A percentile compares a stretch with the other conserved stretches of the same genome.
Evolutionary conservation across 2,888 invertebrate species (phyloP).

Genomic region (Ptycholaimellus sp.): DNA sequence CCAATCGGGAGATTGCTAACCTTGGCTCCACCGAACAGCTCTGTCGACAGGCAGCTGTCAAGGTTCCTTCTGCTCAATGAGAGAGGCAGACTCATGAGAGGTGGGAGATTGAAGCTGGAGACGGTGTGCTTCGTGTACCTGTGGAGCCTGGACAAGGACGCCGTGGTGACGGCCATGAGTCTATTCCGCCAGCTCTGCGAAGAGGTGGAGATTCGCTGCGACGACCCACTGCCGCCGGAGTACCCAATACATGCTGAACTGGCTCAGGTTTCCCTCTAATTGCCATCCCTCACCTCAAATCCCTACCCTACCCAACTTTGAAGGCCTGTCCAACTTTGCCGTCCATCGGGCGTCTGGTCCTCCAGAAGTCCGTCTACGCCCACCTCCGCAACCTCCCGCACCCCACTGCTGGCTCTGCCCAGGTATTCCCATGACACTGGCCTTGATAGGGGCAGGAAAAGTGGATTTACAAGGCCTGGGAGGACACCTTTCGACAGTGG

Average conservation of each 20-base stretch:
- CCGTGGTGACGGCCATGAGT: slow-evolving; percentile 78
- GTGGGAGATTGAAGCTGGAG: slow-evolving; percentile 29
- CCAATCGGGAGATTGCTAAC: slow-evolving; percentile 16
- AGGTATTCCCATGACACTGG: no score
- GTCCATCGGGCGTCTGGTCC: slow-evolving; percentile 29
- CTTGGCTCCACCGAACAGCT: slow-evolving; percentile 73
- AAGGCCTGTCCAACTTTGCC: no score
- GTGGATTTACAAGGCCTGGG: no score
- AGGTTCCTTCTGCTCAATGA: no score
- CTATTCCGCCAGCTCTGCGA: slow-evolving; percentile 82
- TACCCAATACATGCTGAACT: not conserved
- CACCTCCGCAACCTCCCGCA: slow-evolving; percentile 34
- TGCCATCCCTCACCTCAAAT: not conserved
- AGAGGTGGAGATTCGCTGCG: slow-evolving; percentile 71
- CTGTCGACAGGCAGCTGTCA: slow-evolving; percentile 85
- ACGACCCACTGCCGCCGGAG: slow-evolving; percentile 27
- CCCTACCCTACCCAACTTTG: slow-evolving; percentile 5
- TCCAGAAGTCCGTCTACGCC: slow-evolving; percentile 83
- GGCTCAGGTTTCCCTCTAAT: not conserved
- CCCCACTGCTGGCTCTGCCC: slow-evolving; percentile 6
- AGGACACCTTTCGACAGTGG: slow-evolving; percentile 74
- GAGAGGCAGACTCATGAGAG: not conserved
- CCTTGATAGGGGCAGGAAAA: no score
- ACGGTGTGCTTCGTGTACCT: slow-evolving; percentile 93
- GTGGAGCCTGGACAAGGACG: slow-evolving; percentile 92